Conservation (phyloP, 2,888 invertebrate species). For the Entomobrya proxima region DNA sequence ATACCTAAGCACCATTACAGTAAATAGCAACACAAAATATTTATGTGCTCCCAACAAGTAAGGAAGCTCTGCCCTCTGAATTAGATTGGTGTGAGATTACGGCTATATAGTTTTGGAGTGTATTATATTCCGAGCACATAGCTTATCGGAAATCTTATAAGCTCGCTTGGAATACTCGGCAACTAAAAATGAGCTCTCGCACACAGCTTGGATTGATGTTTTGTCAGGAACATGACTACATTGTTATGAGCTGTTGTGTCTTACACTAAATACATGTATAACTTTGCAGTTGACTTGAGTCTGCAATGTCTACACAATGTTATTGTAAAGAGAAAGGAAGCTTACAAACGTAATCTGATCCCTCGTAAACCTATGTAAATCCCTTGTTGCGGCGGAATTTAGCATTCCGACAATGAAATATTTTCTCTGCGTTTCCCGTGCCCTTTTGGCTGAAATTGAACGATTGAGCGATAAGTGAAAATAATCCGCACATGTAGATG, state of each 20-base stretch:
- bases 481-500: not conserved
- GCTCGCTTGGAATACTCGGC: not conserved
- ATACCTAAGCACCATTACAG: not conserved
- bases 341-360: not conserved
- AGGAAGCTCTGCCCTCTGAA: too few species aligned
- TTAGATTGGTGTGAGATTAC: not conserved
- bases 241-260: not conserved
- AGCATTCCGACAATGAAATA: not conserved
- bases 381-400: not conserved
- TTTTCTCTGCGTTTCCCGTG: not conserved
- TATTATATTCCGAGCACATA: conserved; percentile 7
- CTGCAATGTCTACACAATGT: too few species aligned
- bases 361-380: not conserved
- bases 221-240: not conserved
- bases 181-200: not conserved
- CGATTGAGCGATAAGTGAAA: not conserved
- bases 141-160: conserved; percentile 10
- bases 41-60: not conserved
- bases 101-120: not conserved
- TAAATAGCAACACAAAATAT: not conserved
- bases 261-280: not conserved
- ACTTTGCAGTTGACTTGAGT: too few species aligned
- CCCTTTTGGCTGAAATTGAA: not conserved
- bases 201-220: conserved; percentile 14
- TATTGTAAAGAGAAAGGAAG: not conserved